Percentiles rank a stretch among this genome's conserved stretches.
Evolutionary conservation across 1,140 invertebrate species (phyloP).

Genomic region (Temnothorax nylanderi): DNA sequence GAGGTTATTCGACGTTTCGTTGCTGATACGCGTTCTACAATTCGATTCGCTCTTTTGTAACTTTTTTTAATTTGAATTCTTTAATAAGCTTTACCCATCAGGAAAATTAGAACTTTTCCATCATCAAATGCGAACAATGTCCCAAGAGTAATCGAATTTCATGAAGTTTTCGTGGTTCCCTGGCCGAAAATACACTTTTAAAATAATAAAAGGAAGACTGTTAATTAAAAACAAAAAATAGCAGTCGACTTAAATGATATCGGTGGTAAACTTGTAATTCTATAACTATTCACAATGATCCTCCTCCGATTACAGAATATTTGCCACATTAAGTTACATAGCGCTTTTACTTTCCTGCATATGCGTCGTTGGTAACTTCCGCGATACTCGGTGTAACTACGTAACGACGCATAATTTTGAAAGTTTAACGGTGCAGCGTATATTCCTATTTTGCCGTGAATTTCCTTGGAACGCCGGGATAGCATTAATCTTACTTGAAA

Average conservation of each 20-base stretch:
- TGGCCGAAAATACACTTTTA: not conserved
- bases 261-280: slow-evolving; percentile 18
- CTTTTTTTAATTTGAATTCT: not conserved
- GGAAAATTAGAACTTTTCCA: not conserved
- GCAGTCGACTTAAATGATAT: not conserved
- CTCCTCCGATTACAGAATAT: slow-evolving; percentile 43
- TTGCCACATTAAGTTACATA: slow-evolving; percentile 53
- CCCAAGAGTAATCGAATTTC: not conserved
- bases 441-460: slow-evolving; percentile 62
- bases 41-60: not conserved
- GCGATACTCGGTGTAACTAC: slow-evolving; percentile 57
- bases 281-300: slow-evolving; percentile 3
- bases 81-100: not conserved
- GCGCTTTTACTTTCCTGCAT: slow-evolving; percentile 60
- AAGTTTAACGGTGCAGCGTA: slow-evolving; percentile 56
- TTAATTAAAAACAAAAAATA: not conserved
- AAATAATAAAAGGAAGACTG: not conserved
- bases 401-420: slow-evolving; percentile 62
- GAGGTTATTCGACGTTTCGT: slow-evolving; percentile 70
- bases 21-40: slow-evolving; percentile 31
- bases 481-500: slow-evolving; percentile 63
- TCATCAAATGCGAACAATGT: not conserved
- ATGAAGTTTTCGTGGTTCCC: not conserved
- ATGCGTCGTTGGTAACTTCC: slow-evolving; percentile 53
- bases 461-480: slow-evolving; percentile 60